Evolutionary conservation across 2,797 vertebrate species (phyloP).

Genomic region (Uromys caudimaculatus): DNA sequence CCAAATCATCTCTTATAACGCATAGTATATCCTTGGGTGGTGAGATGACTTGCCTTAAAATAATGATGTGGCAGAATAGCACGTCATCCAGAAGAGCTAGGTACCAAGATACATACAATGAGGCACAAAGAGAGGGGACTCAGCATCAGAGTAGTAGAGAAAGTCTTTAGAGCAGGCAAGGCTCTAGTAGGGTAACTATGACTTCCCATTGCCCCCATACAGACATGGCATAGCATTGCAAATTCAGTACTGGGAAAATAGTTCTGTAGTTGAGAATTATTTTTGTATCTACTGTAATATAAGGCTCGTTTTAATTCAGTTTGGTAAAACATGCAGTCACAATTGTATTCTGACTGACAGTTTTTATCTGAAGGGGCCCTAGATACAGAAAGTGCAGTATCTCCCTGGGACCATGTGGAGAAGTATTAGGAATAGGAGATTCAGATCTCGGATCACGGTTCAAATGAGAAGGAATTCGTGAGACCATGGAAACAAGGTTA

Average conservation of each 20-base stretch:
- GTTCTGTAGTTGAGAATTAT: not conserved
- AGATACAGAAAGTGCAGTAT: not conserved
- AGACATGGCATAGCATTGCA: not conserved
- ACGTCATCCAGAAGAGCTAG: not conserved
- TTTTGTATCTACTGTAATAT: not conserved
- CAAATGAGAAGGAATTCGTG: not conserved
- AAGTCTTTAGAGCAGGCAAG: not conserved
- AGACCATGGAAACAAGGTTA: not conserved
- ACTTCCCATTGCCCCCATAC: not conserved
- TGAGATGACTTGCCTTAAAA: not conserved
- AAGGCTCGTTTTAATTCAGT: constrained; percentile 10
- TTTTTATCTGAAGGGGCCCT: not conserved
- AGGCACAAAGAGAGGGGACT: not conserved
- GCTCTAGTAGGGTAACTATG: not conserved
- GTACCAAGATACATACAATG: not conserved
- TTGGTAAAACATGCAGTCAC: not conserved
- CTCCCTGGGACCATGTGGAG: not conserved
- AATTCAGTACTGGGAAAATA: not conserved
- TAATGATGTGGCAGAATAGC: not conserved
- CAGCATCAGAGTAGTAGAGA: not conserved
- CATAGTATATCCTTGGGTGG: not conserved
- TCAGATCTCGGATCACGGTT: not conserved
- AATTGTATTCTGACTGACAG: not conserved
- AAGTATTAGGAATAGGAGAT: not conserved
- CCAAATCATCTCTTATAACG: not conserved